Conservation (phyloP, 2,113 vertebrate species). For the Aramus guarauna region DNA sequence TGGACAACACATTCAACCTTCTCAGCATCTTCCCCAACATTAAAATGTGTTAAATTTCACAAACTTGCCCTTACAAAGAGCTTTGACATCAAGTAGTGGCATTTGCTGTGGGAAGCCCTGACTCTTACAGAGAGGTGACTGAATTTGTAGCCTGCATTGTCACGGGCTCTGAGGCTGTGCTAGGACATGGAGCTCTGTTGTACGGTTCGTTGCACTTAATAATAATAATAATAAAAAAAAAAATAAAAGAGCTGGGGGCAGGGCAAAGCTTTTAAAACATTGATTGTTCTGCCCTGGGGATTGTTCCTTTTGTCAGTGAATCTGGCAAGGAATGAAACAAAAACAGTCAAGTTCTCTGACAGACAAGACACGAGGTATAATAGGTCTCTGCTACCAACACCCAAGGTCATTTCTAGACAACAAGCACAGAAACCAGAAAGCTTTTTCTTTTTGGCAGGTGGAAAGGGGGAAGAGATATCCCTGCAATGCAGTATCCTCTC, state of each 20-base stretch:
- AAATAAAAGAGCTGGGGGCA: neutral
- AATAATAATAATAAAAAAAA: neutral
- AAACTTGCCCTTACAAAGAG: neutral
- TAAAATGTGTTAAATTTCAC: neutral
- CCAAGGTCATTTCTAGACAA: neutral
- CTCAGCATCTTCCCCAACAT: neutral
- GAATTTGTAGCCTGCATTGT: neutral
- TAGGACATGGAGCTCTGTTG: neutral
- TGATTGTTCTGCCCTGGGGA: neutral
- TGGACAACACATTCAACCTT: neutral
- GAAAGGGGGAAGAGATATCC: neutral
- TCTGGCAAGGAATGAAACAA: slow-evolving; percentile 15
- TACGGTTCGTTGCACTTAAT: neutral
- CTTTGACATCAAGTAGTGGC: neutral
- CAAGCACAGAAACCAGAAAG: neutral
- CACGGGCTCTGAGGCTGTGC: neutral
- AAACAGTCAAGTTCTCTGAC: neutral
- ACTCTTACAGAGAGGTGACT: neutral
- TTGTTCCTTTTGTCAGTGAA: neutral
- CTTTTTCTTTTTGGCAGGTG: neutral
- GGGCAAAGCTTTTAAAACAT: neutral
- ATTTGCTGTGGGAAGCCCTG: neutral
- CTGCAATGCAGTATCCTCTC: neutral
- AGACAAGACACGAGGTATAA: neutral
- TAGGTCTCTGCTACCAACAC: neutral